Evolutionary conservation across 2,797 vertebrate genomes (phyloP).

Genomic region (Molothrus aeneus): DNA sequence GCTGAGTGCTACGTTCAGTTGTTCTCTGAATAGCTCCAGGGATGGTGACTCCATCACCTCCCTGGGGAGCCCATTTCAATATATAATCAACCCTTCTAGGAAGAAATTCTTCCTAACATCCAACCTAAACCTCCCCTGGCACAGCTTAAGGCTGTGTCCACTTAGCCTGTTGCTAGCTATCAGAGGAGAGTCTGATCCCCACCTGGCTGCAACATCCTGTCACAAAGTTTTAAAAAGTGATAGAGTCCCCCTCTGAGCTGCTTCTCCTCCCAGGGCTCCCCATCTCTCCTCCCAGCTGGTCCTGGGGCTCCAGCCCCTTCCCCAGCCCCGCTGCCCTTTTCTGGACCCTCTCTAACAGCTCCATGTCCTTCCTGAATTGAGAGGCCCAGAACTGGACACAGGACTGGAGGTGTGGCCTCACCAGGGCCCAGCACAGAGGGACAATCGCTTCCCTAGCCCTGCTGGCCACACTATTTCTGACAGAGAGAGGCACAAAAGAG

Average conservation of each 20-base stretch:
- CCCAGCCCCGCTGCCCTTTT: background rate
- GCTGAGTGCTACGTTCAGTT: background rate
- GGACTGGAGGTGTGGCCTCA: background rate
- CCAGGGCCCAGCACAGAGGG: background rate
- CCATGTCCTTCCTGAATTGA: background rate
- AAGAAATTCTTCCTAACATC: background rate
- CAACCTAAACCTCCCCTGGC: background rate
- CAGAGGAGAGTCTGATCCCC: background rate
- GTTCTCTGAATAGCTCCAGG: background rate
- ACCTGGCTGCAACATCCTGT: background rate
- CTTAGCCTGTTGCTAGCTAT: too few species aligned
- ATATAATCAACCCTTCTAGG: background rate
- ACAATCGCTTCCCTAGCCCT: background rate
- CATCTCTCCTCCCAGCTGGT: background rate
- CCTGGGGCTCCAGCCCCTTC: background rate
- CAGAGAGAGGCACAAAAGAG: background rate
- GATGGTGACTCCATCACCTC: background rate
- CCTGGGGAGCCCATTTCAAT: background rate
- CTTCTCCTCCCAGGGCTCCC: background rate
- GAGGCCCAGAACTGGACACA: background rate
- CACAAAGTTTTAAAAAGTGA: background rate
- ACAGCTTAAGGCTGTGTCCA: background rate
- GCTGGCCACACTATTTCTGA: background rate
- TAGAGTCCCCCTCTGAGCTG: accelerated
- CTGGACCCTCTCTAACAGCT: background rate